Percentiles rank a stretch among this genome's conserved stretches.
These are phyloP conservation scores for Tubulanus polymorphus DNA, from an alignment of 2,888 invertebrate genomes.

Conservation along the genomic window DNA sequence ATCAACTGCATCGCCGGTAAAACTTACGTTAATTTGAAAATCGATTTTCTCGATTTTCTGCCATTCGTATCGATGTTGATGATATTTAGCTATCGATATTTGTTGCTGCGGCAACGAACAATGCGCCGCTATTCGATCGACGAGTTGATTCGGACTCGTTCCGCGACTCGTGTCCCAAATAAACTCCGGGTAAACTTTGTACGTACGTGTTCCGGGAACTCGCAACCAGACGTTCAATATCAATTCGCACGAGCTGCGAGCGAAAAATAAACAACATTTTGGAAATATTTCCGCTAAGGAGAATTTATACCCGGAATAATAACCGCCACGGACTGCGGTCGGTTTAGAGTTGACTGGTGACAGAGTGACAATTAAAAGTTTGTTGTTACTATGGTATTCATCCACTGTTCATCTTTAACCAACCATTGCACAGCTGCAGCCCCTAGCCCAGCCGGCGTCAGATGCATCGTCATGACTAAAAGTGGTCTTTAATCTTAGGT, in stretches of 20 bases:
- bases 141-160: constrained; percentile 26
- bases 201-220: constrained; percentile 28
- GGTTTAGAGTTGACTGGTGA: no score
- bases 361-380: no score
- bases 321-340: no score
- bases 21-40: no score
- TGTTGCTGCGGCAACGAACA: constrained; percentile 28
- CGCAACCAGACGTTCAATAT: constrained; percentile 30
- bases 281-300: neutral
- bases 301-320: neutral
- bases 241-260: no score
- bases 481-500: no score
- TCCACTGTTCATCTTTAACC: no score
- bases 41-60: constrained; percentile 31
- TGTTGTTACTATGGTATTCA: no score
- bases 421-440: no score
- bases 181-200: constrained; percentile 30
- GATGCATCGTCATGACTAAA: no score
- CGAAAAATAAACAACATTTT: neutral
- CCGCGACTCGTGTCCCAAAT: constrained; percentile 41
- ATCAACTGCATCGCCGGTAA: no score
- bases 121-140: constrained; percentile 26
- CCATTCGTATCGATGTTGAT: constrained; percentile 38
- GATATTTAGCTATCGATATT: constrained; percentile 41
- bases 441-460: no score